A percentile compares a stretch with the other conserved stretches of the same genome.
Conservation (phyloP, 2,888 invertebrate genomes). For the Ochlodes sylvanus region DNA sequence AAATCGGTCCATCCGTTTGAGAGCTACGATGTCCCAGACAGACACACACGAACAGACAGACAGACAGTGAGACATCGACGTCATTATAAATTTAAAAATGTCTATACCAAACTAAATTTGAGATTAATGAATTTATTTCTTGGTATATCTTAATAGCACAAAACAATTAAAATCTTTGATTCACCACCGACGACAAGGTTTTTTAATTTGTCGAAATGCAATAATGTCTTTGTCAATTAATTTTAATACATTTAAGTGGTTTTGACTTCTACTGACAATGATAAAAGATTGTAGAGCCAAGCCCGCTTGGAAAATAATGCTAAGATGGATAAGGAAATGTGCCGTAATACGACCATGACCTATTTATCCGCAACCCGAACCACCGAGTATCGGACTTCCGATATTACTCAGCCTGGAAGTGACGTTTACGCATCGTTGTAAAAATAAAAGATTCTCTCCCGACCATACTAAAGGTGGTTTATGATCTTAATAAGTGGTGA, state of each 20-base stretch:
- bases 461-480: conserved; percentile 48
- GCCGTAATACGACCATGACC: conserved; percentile 71
- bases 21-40: too few relatives aligned
- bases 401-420: conserved; percentile 45
- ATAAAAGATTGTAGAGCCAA: not conserved
- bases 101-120: too few relatives aligned
- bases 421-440: conserved; percentile 57
- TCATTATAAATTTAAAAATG: too few relatives aligned
- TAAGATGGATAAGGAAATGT: conserved; percentile 10
- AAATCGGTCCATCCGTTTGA: too few relatives aligned
- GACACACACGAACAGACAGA: too few relatives aligned
- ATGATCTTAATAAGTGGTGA: conserved; percentile 48
- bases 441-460: conserved; percentile 56
- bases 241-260: too few relatives aligned
- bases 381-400: conserved; percentile 59
- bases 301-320: conserved; percentile 29
- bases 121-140: too few relatives aligned
- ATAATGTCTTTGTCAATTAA: too few relatives aligned
- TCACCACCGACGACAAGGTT: too few relatives aligned
- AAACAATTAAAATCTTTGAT: not conserved
- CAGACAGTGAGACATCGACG: too few relatives aligned
- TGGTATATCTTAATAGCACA: too few relatives aligned
- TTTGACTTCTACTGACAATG: not conserved
- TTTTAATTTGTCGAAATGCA: too few relatives aligned
- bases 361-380: conserved; percentile 53